These are phyloP conservation scores for Amniataba percoides DNA, from an alignment of 2,797 vertebrate genomes.

Conservation along the genomic window DNA sequence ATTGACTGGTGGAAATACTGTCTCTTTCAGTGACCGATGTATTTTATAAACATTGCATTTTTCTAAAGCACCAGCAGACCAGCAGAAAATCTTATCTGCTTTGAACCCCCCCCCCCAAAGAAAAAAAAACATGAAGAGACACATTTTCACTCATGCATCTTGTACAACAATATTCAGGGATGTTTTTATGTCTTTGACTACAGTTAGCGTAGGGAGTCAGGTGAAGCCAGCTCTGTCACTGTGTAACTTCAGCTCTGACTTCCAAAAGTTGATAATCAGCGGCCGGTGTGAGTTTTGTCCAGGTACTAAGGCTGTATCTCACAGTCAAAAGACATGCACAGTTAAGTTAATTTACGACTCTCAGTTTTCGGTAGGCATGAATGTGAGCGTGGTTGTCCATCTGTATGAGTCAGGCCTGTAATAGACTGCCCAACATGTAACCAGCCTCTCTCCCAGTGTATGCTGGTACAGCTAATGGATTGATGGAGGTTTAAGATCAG, in stretches of 20 bases:
- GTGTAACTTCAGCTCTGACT: background rate
- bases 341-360: too few species aligned
- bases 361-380: too few species aligned
- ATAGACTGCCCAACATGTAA: too few species aligned
- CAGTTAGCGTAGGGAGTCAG: background rate
- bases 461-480: too few species aligned
- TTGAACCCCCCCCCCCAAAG: background rate
- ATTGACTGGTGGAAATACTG: background rate
- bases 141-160: too few species aligned
- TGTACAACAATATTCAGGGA: background rate
- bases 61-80: background rate
- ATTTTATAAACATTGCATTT: background rate
- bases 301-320: too few species aligned
- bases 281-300: background rate
- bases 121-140: too few species aligned
- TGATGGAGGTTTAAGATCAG: background rate
- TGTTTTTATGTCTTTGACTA: background rate
- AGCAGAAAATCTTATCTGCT: background rate
- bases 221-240: background rate
- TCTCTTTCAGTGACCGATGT: background rate
- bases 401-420: too few species aligned
- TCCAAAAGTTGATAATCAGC: background rate
- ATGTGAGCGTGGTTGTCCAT: too few species aligned
- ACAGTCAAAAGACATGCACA: too few species aligned
- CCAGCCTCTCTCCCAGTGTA: too few species aligned